phyloP scores from a whole-genome alignment of 2,113 vertebrate genomes.

The Leucoraja erinaceus region DNA sequence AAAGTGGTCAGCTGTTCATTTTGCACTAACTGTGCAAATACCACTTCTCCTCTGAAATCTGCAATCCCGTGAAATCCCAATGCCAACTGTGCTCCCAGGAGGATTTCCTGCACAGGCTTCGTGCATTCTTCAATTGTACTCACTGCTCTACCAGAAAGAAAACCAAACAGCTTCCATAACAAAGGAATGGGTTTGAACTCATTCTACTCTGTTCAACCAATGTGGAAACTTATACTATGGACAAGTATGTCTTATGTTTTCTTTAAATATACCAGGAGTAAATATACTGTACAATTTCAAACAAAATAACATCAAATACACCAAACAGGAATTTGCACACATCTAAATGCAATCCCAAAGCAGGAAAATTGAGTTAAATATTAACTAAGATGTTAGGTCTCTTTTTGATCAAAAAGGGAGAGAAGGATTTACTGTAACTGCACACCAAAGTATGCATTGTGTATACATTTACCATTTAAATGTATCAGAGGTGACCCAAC shows the following conservation, averaged over 20 bases:
- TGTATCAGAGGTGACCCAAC: not conserved
- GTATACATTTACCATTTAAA: not conserved
- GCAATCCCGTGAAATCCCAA: constrained; percentile 76
- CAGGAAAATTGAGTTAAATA: not conserved
- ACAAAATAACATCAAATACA: not conserved
- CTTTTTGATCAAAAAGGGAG: not conserved
- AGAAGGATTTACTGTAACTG: not conserved
- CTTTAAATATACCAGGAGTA: not conserved
- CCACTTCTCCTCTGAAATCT: constrained; percentile 82
- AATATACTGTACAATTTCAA: not conserved
- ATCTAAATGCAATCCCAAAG: not conserved
- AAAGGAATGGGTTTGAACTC: constrained; percentile 30
- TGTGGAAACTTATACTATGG: not conserved
- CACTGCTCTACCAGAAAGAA: constrained; percentile 61
- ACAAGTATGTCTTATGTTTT: too few relatives aligned
- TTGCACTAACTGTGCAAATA: constrained; percentile 70
- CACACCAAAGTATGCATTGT: not conserved
- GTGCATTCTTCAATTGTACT: constrained; percentile 65
- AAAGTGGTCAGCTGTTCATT: constrained; percentile 63
- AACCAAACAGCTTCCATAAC: constrained; percentile 40
- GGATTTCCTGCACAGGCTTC: constrained; percentile 62
- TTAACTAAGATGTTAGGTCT: not conserved
- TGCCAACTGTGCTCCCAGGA: constrained; percentile 65
- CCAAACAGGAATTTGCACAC: not conserved
- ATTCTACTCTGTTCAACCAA: constrained; percentile 38